phyloP scores from a whole-genome alignment of 2,888 invertebrate genomes.

The Epinotia bilunana region DNA sequence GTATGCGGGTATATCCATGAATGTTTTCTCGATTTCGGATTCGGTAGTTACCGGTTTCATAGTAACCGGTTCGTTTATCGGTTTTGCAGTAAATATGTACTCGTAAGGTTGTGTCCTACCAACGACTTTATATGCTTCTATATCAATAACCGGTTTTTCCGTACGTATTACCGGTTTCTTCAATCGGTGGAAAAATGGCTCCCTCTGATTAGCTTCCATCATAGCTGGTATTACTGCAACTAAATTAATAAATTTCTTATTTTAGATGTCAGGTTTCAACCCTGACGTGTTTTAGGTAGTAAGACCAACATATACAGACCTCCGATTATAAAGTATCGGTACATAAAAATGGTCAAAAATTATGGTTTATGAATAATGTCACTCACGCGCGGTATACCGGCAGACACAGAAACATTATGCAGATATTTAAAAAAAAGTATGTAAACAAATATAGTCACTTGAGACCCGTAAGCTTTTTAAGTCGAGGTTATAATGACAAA shows the following conservation, averaged over 20 bases:
- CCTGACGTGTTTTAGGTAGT: too few relatives aligned
- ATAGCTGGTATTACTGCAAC: constrained; percentile 16
- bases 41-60: neutral
- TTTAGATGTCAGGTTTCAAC: too few relatives aligned
- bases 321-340: too few relatives aligned
- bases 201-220: neutral
- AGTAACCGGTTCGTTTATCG: neutral
- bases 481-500: too few relatives aligned
- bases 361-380: too few relatives aligned
- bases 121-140: neutral
- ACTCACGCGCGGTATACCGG: too few relatives aligned
- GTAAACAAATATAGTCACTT: too few relatives aligned
- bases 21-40: neutral
- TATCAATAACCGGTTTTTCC: constrained; percentile 1
- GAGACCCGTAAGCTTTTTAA: too few relatives aligned
- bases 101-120: neutral
- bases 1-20: neutral
- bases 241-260: neutral
- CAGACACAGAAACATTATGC: too few relatives aligned
- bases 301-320: too few relatives aligned
- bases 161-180: neutral
- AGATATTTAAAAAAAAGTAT: too few relatives aligned
- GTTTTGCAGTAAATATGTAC: constrained; percentile 11
- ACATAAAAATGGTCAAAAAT: too few relatives aligned
- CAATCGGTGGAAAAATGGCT: constrained; percentile 7